Conservation (phyloP, 2,888 invertebrate genomes). For the Caenorhabditis uteleia region DNA sequence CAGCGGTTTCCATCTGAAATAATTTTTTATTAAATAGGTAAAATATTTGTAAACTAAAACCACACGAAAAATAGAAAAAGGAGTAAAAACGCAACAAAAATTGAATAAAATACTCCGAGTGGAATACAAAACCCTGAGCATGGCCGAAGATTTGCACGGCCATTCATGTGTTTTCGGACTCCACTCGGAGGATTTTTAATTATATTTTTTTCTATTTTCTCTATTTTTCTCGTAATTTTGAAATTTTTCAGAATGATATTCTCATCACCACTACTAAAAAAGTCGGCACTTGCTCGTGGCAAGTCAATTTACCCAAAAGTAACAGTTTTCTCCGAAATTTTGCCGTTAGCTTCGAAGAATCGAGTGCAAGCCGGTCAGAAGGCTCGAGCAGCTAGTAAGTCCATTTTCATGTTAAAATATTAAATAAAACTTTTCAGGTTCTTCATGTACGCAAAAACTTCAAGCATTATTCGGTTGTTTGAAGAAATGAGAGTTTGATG, state of each 20-base stretch:
- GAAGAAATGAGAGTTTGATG: slow-evolving; percentile 68
- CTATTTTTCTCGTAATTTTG: too few species aligned
- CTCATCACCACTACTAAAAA: slow-evolving; percentile 44
- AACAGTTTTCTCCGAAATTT: slow-evolving; percentile 56
- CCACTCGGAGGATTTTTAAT: too few species aligned
- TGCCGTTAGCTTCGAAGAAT: slow-evolving; percentile 61
- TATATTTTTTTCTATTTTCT: too few species aligned
- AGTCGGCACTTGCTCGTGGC: slow-evolving; percentile 43
- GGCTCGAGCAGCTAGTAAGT: slow-evolving; percentile 52
- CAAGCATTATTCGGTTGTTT: slow-evolving; percentile 66
- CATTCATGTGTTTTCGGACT: too few species aligned
- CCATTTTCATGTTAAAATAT: neutral
- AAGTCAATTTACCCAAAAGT: slow-evolving; percentile 50
- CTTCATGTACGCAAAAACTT: slow-evolving; percentile 65
- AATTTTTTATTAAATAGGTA: neutral
- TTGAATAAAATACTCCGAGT: too few species aligned
- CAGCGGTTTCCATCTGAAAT: neutral
- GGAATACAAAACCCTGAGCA: too few species aligned
- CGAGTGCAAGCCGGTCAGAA: slow-evolving; percentile 45
- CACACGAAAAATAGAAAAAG: too few species aligned
- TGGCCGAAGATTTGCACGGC: too few species aligned
- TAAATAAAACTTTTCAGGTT: slow-evolving; percentile 60
- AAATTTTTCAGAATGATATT: too few species aligned
- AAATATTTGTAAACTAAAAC: too few species aligned
- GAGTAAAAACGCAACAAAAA: too few species aligned